Percentiles rank a stretch among this genome's conserved stretches.
Conservation (phyloP, 2,797 vertebrate species). For the Pteropus rufus region DNA sequence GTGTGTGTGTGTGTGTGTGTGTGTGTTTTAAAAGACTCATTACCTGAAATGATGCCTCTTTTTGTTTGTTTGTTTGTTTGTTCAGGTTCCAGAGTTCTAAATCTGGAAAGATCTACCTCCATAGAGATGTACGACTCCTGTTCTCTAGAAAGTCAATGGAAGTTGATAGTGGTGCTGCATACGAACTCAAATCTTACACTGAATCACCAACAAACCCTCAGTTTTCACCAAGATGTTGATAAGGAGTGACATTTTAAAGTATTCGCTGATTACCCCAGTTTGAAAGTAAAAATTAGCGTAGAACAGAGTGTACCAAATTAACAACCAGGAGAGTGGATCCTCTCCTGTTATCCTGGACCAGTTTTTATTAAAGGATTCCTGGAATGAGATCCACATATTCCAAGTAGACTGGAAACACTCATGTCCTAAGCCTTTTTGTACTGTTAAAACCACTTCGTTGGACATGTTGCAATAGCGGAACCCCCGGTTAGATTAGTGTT, state of each 20-base stretch:
- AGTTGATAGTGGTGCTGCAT: slow-evolving; percentile 99
- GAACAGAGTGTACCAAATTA: slow-evolving; percentile 66
- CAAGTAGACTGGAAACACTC: slow-evolving; percentile 93
- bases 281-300: slow-evolving; percentile 62
- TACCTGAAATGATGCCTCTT: not conserved
- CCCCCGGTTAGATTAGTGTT: slow-evolving; percentile 94
- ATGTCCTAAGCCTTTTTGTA: slow-evolving; percentile 93
- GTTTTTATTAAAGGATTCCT: slow-evolving; percentile 83
- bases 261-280: slow-evolving; percentile 63
- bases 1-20: not conserved
- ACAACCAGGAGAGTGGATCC: slow-evolving; percentile 67
- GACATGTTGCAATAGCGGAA: slow-evolving; percentile 98
- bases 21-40: not conserved
- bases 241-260: slow-evolving; percentile 62
- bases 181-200: slow-evolving; percentile 98
- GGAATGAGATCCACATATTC: slow-evolving; percentile 92
- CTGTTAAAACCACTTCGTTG: slow-evolving; percentile 98
- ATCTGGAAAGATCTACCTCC: slow-evolving; percentile 99
- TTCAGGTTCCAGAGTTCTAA: slow-evolving; percentile 99
- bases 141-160: slow-evolving; percentile 99
- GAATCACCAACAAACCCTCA: slow-evolving; percentile 96
- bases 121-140: slow-evolving; percentile 97
- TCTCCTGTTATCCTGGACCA: slow-evolving; percentile 86
- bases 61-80: slow-evolving; percentile 47
- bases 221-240: slow-evolving; percentile 95